Evolutionary conservation across 2,888 invertebrate species (phyloP), one percentile per base, ranked within the genome.

Genomic region (Lissocephala sabroskyi): DNA sequence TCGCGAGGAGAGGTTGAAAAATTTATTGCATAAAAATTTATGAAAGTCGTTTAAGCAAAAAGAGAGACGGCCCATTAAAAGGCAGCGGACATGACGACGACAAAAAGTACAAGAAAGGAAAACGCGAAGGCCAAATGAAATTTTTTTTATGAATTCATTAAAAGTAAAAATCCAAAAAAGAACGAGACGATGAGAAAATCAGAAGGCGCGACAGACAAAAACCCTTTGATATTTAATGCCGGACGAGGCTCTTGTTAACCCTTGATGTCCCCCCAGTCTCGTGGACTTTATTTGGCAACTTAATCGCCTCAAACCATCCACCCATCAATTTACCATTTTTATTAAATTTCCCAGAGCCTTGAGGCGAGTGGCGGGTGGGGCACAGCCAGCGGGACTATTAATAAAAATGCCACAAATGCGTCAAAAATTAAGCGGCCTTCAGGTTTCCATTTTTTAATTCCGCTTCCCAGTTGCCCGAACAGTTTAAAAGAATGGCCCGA

Each of bases 221-320:
- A 59, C 67, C 77, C 75, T 71, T 71, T 71, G 77, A 71, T 77
- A 71, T 74, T 74, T 77, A 65, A 71, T 71, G 59, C 77, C 58
- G 52, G 45, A 23, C 30, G 42, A 29, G 28, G 35, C 49, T 29
- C 14, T 53, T 52, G 26, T 49, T 63, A 52, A 52, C 70, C 74
- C 66, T 57, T 61, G 62, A 52, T 51, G 54, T 41, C 9, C 48
- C n/a, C n/a, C 51, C 65, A 49, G 48, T 52, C 6, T 35, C 14
- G 14, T 35, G 3, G 16, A 77, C 61, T 71, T 67, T 78, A 71
- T 71, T 71, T 71, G 71, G 76, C 71, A 71, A 78, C 76, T 71
- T 71, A 71, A 71, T 71, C 71, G 65, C 43, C 5, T 41, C 41
- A 48, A 36, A 28, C 37, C 16, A 43, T 29, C 6, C 45, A 41